Percentiles rank a stretch among this genome's conserved stretches.
Conservation (phyloP, 2,888 invertebrate species). For the Leucozona laternaria region DNA sequence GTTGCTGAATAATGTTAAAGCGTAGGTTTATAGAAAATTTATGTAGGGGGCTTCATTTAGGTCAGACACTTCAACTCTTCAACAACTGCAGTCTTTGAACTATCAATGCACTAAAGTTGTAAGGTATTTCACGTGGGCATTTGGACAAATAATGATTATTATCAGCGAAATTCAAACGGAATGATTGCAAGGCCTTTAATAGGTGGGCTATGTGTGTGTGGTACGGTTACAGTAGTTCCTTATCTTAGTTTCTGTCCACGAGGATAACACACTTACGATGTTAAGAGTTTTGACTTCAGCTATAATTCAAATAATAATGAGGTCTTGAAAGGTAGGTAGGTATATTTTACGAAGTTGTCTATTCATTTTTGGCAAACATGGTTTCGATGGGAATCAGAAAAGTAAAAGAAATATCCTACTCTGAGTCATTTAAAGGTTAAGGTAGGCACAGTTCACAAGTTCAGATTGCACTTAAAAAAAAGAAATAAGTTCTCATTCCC, state of each 20-base stretch:
- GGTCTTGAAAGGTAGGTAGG: background rate
- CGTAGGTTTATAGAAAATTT: slow-evolving; percentile 26
- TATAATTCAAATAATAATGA: background rate
- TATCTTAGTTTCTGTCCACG: background rate
- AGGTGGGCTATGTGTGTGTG: background rate
- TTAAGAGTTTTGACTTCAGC: background rate
- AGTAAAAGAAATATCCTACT: too few relatives aligned
- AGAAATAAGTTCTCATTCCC: too few relatives aligned
- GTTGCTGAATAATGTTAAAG: background rate
- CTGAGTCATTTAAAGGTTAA: too few relatives aligned
- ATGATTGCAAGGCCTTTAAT: background rate
- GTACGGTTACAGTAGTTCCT: background rate
- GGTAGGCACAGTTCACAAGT: too few relatives aligned
- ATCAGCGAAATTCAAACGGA: background rate
- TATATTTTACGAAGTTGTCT: too few relatives aligned
- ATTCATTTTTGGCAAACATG: background rate
- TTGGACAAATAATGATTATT: background rate
- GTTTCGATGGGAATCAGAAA: too few relatives aligned
- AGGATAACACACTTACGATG: background rate
- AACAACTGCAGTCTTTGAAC: slow-evolving; percentile 32
- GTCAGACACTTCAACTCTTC: slow-evolving; percentile 36
- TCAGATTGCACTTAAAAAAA: too few relatives aligned
- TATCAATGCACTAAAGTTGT: too few relatives aligned
- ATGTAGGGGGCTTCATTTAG: slow-evolving; percentile 50
- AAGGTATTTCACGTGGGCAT: background rate